phyloP scores from a whole-genome alignment of 2,113 vertebrate genomes.

The Pterocles gutturalis region DNA sequence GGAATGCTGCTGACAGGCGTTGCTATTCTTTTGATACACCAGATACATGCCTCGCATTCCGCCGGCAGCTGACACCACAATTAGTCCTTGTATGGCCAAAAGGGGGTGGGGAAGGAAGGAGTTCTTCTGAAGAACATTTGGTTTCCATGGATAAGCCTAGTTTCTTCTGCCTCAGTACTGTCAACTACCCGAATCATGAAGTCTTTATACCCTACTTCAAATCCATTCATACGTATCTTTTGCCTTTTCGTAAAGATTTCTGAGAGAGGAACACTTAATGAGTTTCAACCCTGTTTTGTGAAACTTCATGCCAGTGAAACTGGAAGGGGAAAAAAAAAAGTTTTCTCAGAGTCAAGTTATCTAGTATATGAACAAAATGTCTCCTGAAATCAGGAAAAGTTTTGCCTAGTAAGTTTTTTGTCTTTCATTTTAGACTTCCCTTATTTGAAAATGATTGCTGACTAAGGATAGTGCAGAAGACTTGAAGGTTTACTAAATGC shows the following conservation, averaged over 20 bases:
- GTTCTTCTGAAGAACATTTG: neutral
- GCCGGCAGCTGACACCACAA: slow-evolving; percentile 34
- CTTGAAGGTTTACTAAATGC: neutral
- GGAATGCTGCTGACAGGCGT: slow-evolving; percentile 50
- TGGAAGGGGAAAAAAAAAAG: fast-evolving
- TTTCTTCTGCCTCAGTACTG: neutral
- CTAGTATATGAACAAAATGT: neutral
- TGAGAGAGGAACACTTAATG: neutral
- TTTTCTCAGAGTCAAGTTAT: neutral
- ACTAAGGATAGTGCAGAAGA: neutral
- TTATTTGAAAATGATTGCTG: neutral
- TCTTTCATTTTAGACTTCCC: neutral
- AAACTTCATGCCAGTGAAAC: neutral
- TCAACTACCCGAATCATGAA: fast-evolving
- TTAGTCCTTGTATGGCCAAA: slow-evolving; percentile 32
- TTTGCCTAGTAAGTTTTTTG: neutral
- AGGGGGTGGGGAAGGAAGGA: neutral
- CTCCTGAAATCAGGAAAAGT: neutral
- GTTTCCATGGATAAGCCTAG: slow-evolving; percentile 41
- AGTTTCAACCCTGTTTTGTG: neutral
- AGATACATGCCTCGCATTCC: slow-evolving; percentile 48
- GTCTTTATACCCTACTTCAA: neutral
- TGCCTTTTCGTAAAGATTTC: neutral
- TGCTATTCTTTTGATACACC: slow-evolving; percentile 48
- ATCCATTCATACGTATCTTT: neutral